Evolutionary conservation across 2,888 invertebrate species (phyloP).

Genomic region (Tiliacea citrago): DNA sequence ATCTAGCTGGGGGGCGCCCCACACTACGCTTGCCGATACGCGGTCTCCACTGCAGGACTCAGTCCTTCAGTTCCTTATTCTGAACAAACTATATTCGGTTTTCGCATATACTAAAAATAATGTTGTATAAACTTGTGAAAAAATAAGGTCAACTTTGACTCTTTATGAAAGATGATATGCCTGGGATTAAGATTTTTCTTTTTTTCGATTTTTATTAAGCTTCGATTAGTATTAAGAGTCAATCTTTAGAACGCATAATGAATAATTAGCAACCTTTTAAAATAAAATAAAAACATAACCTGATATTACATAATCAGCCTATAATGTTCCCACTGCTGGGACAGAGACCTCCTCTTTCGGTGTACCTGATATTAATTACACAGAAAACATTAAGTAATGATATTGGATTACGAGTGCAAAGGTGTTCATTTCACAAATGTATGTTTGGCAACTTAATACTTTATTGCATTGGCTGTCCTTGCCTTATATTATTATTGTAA

Average conservation of each 20-base stretch:
- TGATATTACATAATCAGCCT: no score
- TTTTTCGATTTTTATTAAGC: no score
- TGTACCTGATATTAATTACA: slow-evolving; percentile 49
- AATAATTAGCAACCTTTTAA: slow-evolving; percentile 15
- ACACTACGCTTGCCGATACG: no score
- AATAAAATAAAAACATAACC: background rate
- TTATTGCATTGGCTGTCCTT: slow-evolving; percentile 62
- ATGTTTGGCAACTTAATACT: slow-evolving; percentile 64
- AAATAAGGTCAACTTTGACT: background rate
- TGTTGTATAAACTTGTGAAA: background rate
- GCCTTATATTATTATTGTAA: slow-evolving; percentile 60
- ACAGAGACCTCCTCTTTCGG: no score
- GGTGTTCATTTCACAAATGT: slow-evolving; percentile 58
- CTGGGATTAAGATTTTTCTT: slow-evolving; percentile 5
- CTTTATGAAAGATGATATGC: slow-evolving; percentile 6
- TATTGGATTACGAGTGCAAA: slow-evolving; percentile 55
- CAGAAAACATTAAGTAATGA: slow-evolving; percentile 60
- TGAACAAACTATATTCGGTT: no score
- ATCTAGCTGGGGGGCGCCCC: no score
- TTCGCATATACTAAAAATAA: no score
- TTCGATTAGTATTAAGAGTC: background rate
- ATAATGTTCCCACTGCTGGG: no score
- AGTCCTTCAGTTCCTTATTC: no score
- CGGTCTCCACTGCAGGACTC: no score
- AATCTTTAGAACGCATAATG: background rate